phyloP scores from a whole-genome alignment of 2,888 invertebrate species.

The Fragum fragum region DNA sequence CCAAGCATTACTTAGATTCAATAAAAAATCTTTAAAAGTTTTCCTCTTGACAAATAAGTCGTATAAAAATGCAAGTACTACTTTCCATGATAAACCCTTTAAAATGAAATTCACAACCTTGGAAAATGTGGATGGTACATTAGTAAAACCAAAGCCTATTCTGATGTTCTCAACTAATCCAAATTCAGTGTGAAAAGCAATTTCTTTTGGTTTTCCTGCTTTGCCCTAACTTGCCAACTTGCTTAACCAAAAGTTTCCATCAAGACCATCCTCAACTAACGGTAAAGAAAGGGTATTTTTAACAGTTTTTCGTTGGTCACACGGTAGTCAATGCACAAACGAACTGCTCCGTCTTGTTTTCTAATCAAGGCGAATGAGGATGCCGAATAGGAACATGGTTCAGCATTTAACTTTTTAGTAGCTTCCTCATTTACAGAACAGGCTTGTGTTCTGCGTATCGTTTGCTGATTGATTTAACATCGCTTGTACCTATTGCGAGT shows the following conservation, averaged over 20 bases:
- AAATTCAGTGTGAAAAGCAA: constrained; percentile 59
- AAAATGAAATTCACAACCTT: constrained; percentile 55
- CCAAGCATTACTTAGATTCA: constrained; percentile 14
- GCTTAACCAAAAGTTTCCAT: constrained; percentile 49
- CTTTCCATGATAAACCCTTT: constrained; percentile 51
- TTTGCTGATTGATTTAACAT: constrained; percentile 43
- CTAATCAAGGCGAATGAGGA: constrained; percentile 35
- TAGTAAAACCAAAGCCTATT: constrained; percentile 35
- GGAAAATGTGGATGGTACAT: constrained; percentile 39
- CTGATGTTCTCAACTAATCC: constrained; percentile 29
- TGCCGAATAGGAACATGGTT: constrained; percentile 52
- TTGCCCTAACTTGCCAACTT: constrained; percentile 55
- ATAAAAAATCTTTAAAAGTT: constrained; percentile 27
- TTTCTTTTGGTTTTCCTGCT: constrained; percentile 50
- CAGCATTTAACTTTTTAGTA: constrained; percentile 41
- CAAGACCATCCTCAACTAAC: constrained; percentile 44
- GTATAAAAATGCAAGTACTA: constrained; percentile 58
- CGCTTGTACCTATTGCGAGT: constrained; percentile 61
- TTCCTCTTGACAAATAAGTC: constrained; percentile 57
- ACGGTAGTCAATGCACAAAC: constrained; percentile 50
- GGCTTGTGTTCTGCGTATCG: constrained; percentile 52
- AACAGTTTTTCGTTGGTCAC: constrained; percentile 36
- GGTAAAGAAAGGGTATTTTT: constrained; percentile 51
- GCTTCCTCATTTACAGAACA: constrained; percentile 55
- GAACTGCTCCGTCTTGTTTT: constrained; percentile 19